These are phyloP conservation scores for Alcedo atthis DNA, from an alignment of 2,797 vertebrate genomes.

Conservation along the genomic window DNA sequence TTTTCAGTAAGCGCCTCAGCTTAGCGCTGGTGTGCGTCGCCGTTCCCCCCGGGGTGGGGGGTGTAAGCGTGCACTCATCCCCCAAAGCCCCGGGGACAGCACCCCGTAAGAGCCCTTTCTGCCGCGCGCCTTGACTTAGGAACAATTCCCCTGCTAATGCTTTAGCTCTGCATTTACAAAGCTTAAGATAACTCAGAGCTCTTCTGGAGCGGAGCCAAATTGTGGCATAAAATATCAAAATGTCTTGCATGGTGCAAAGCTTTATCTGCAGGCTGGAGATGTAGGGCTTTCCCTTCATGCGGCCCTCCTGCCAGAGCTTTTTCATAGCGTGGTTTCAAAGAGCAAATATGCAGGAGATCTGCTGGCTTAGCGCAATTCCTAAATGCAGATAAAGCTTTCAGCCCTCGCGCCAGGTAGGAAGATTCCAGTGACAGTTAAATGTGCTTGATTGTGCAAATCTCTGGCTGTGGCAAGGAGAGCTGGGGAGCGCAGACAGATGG, in stretches of 20 bases:
- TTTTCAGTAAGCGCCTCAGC: conserved; percentile 17
- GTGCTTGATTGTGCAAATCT: conserved; percentile 49
- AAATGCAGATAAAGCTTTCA: conserved; percentile 62
- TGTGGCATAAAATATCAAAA: conserved; percentile 49
- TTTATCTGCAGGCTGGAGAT: conserved; percentile 65
- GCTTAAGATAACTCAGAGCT: conserved; percentile 71
- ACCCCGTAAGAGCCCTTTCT: not conserved
- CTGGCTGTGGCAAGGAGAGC: conserved; percentile 27
- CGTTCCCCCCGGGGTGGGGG: not conserved
- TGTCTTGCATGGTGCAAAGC: conserved; percentile 34
- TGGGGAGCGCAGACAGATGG: conserved; percentile 52
- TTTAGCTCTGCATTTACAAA: conserved; percentile 46
- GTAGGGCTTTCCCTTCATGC: conserved; percentile 41
- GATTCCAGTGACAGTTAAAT: conserved; percentile 41
- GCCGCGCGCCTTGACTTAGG: not conserved
- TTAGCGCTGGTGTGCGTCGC: not conserved
- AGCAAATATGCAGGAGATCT: conserved; percentile 37
- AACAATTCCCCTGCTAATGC: conserved; percentile 40
- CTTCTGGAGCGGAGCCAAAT: conserved; percentile 51
- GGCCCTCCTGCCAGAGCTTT: conserved; percentile 20
- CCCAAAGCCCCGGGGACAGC: not conserved
- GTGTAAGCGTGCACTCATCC: conserved; percentile 19
- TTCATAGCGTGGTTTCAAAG: conserved; percentile 28
- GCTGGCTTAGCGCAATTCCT: conserved; percentile 49
- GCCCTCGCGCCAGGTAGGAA: conserved; percentile 56